Conservation (phyloP, 2,888 invertebrate genomes). For the Hecatera dysodea region DNA sequence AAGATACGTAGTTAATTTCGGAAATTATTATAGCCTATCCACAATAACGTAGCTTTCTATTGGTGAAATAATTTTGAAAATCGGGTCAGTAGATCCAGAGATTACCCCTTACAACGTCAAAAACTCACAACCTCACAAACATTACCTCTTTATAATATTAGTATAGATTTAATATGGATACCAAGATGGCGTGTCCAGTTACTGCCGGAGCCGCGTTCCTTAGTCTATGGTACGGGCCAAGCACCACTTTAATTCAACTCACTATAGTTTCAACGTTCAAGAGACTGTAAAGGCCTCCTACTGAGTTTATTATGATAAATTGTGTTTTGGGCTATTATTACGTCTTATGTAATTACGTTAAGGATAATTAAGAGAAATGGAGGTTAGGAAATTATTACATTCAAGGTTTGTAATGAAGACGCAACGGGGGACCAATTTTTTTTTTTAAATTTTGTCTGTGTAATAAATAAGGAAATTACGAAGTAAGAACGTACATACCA, state of each 20-base stretch:
- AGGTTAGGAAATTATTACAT: slow-evolving; percentile 46
- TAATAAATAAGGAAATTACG: not conserved
- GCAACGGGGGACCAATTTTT: not conserved
- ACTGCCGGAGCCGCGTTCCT: not conserved
- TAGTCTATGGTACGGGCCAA: not conserved
- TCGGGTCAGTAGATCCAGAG: too few relatives aligned
- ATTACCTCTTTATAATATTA: too few relatives aligned
- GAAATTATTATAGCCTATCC: too few relatives aligned
- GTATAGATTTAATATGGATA: too few relatives aligned
- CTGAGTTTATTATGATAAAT: slow-evolving; percentile 60
- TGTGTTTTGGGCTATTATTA: slow-evolving; percentile 47
- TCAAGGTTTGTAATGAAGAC: slow-evolving; percentile 34
- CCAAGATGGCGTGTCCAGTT: not conserved
- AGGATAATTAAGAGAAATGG: slow-evolving; percentile 54
- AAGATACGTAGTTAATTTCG: too few relatives aligned
- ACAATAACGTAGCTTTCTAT: too few relatives aligned
- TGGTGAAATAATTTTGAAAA: too few relatives aligned
- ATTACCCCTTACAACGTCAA: too few relatives aligned
- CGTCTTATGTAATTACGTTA: slow-evolving; percentile 49
- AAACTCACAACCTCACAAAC: too few relatives aligned
- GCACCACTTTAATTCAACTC: slow-evolving; percentile 21
- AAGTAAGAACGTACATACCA: not conserved
- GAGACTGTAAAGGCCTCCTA: slow-evolving; percentile 29
- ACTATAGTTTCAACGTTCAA: slow-evolving; percentile 38
- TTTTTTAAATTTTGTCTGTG: not conserved